Conservation (phyloP, 2,888 invertebrate genomes). For the Disparrhopalites patrizii region DNA sequence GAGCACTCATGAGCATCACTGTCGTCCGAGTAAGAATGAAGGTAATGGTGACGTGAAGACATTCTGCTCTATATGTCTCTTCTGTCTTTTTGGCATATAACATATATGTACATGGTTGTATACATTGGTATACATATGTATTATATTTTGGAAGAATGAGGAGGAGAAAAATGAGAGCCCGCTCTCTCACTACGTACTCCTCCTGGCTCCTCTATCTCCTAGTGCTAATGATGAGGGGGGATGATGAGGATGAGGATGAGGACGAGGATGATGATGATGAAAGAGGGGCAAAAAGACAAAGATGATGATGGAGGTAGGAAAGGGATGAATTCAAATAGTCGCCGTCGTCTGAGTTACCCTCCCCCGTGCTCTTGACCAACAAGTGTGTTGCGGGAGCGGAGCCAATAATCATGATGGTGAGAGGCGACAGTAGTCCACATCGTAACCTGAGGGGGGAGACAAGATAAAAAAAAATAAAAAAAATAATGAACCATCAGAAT, state of each 20-base stretch:
- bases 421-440: conserved; percentile 6
- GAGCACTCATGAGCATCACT: background rate
- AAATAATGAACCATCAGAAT: too few species aligned
- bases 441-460: background rate
- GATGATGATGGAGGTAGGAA: too few species aligned
- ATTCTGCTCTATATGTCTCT: too few species aligned
- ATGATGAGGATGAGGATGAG: background rate
- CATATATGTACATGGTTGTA: too few species aligned
- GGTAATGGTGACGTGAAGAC: conserved; percentile 10
- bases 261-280: background rate
- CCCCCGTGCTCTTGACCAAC: background rate
- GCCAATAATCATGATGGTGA: too few species aligned
- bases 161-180: too few species aligned
- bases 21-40: background rate
- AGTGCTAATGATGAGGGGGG: background rate
- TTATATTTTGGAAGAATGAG: too few species aligned
- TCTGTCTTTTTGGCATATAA: too few species aligned
- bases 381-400: too few species aligned
- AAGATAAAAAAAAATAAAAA: background rate
- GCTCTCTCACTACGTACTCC: too few species aligned
- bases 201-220: background rate
- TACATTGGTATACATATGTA: too few species aligned
- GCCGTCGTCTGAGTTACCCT: conserved; percentile 1
- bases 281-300: conserved; percentile 3
- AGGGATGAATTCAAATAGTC: conserved; percentile 9